A percentile compares a stretch with the other conserved stretches of the same genome.
phyloP scores from a whole-genome alignment of 2,797 vertebrate genomes.

The Philypnodon macrostomus region DNA sequence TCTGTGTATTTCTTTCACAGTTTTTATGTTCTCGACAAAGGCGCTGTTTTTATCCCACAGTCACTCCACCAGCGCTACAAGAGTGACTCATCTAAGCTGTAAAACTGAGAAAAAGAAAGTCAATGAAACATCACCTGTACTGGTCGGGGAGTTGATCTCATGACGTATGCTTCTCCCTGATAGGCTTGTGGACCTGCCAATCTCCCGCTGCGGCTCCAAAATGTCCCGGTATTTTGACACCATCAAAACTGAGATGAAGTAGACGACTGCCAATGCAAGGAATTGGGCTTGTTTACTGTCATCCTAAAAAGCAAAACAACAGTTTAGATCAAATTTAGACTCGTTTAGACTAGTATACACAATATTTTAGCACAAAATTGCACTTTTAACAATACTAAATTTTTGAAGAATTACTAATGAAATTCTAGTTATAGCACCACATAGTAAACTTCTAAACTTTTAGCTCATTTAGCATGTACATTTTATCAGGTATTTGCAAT shows the following conservation, averaged over 20 bases:
- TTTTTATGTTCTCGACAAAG: slow-evolving; percentile 32
- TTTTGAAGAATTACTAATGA: no score
- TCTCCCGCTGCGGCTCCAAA: slow-evolving; percentile 94
- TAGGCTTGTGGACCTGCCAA: slow-evolving; percentile 90
- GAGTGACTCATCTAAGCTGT: slow-evolving; percentile 47
- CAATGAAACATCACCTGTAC: slow-evolving; percentile 85
- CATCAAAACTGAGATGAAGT: slow-evolving; percentile 99
- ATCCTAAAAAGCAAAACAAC: slow-evolving; percentile 76
- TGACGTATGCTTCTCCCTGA: slow-evolving; percentile 94
- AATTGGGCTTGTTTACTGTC: slow-evolving; percentile 99
- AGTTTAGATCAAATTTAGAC: neutral
- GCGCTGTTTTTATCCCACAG: slow-evolving; percentile 23
- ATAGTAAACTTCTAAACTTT: no score
- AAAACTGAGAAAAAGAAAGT: no score
- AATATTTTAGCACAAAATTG: no score
- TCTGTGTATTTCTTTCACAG: slow-evolving; percentile 5
- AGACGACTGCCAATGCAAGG: slow-evolving; percentile 95
- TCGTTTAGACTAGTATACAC: no score
- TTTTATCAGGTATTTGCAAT: no score
- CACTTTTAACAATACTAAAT: no score
- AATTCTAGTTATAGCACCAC: no score
- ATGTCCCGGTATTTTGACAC: slow-evolving; percentile 99
- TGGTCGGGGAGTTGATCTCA: slow-evolving; percentile 99
- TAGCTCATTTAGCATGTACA: no score
- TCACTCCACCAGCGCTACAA: slow-evolving; percentile 11